Evolutionary conservation across 2,113 vertebrate genomes (phyloP), one percentile per base, ranked within the genome.

Genomic region (Tauraco erythrolophus): DNA sequence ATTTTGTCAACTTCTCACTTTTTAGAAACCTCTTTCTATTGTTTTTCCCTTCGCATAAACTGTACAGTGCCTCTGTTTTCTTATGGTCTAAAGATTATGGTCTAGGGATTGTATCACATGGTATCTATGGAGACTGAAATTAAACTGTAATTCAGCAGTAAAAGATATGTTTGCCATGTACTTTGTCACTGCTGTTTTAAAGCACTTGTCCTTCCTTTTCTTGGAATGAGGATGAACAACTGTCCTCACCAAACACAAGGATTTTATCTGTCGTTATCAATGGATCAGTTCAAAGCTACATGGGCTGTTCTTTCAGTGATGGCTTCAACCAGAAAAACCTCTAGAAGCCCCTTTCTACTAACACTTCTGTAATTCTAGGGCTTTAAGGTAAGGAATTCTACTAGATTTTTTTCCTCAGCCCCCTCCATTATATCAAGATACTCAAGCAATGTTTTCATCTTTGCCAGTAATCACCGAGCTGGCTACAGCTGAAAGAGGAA

Each of bases 91-190:
- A 70, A 86, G 61, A 87, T 72, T 82, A 65, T 21, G 69, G 19
- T 75, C 54, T 56, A 83, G 94, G 83, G 80, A 78, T 86, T 79
- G 48, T 91, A 56, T 53, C 25, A 30, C 41, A 75, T 93, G 92
- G 83, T 74, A 76, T 77, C 82, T 93, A 18, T 58, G 71, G 68
- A 78, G 92, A 97, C 83, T 57, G 41, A 89, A 92, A 89, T 96
- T 81, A 92, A 94, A 97, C 64, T 81, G 62, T 84, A 87, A 92
- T 86, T 92, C 41, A 77, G 75, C 83, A 81, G 91, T 94, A 89
- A 86, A 93, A 56, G 24, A 75, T 43, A 50, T 70, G 21, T 81
- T 88, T 86, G 30, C 28, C 61, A 53, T 61, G 69, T 64, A 85
- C 41, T 76, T 95, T 50, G 82, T 76, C 16, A 19, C 37, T 37